Base-by-base conservation (phyloP, 1,140 invertebrate species). In the Bombus waltoni region DNA sequence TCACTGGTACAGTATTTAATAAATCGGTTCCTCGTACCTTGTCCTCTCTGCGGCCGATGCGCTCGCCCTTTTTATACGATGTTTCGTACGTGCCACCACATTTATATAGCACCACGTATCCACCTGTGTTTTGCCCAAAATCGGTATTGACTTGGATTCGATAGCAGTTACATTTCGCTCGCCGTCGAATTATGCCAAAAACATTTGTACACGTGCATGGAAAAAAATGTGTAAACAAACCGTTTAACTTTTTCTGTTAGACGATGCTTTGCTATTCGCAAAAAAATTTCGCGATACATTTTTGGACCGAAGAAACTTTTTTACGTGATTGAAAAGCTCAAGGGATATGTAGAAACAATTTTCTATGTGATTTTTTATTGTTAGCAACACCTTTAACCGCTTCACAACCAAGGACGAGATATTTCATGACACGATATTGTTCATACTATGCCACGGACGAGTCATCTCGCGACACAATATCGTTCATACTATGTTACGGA, bases 101-200 rank as follows among this genome's bases (percentile, higher is more conserved):
- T 90, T 90, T 83, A 77, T 87, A 87, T 74, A 83, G 59, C 85
- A 75, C 79, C 28, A n/a, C 40, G 68, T 59, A 68, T 87, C 70
- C 70, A 70, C 66, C 73, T 75, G 66, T 85, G 79, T 89, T 90
- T 90, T 90, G 68, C 79, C 72, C 88, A 81, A 84, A 81, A 90
- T 90, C 85, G 66, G 59, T 89, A 87, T 89, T 87, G 88, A 90
- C 88, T 90, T 89, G 68, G 35, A 32, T 44, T n/a, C 88, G 76
- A 90, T 78, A 88, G 88, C 78, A 88, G 75, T 86, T 82, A 83
- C 81, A 87, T 74, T 76, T 80, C 53, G 75, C 59, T 59, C 70
- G 66, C 42, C 40, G 73, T 70, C 62, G 81, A 84, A 81, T 89
- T 87, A 81, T 87, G 72, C 71, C 57, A 73, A 87, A 81, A 89